Conservation (phyloP, 2,113 vertebrate species). For the Dryoscopus gambensis region DNA sequence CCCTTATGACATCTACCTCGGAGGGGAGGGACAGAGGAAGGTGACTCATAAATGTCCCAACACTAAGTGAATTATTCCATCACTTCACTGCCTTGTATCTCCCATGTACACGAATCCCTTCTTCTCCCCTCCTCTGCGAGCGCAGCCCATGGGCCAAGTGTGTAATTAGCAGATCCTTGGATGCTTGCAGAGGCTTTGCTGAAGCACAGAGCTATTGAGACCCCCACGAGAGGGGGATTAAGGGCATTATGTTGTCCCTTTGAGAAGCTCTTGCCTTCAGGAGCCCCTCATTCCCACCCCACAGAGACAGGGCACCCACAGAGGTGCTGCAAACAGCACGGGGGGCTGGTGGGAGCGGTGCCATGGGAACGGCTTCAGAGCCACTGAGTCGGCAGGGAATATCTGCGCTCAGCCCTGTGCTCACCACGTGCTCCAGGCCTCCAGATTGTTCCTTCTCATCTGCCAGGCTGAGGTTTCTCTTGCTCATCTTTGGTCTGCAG, state of each 20-base stretch:
- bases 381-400: not conserved
- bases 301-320: not conserved
- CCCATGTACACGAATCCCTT: not conserved
- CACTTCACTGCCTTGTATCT: constrained; percentile 34
- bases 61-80: constrained; percentile 50
- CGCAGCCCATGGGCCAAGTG: not conserved
- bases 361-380: not conserved
- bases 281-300: not conserved
- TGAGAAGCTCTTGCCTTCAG: not conserved
- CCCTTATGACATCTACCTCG: constrained; percentile 15
- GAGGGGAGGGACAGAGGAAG: constrained; percentile 48
- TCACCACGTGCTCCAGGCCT: fast-evolving
- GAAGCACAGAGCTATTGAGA: not conserved
- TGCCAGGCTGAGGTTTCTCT: not conserved
- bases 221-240: fast-evolving
- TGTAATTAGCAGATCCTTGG: not conserved
- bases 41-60: constrained; percentile 57
- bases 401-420: not conserved
- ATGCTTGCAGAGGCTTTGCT: not conserved
- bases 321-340: not conserved
- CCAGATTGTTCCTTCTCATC: not conserved
- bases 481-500: not conserved
- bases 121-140: not conserved
- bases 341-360: not conserved
- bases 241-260: not conserved